Percentiles rank a stretch among this genome's conserved stretches.
phyloP scores from a whole-genome alignment of 2,113 vertebrate genomes.

The Fulica atra region DNA sequence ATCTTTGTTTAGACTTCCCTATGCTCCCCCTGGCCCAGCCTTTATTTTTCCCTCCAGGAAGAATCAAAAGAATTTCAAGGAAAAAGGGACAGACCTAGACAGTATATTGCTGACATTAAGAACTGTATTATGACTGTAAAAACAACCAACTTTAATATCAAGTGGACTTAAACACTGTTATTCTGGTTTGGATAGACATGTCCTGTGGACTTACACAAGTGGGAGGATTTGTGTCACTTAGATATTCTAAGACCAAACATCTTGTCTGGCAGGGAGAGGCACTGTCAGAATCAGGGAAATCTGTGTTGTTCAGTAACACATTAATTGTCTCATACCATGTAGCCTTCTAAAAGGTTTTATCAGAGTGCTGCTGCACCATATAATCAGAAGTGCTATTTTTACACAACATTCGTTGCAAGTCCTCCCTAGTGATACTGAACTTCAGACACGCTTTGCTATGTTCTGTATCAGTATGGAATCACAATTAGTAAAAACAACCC shows the following conservation, averaged over 20 bases:
- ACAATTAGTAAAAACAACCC: neutral
- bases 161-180: neutral
- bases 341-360: neutral
- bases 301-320: neutral
- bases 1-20: neutral
- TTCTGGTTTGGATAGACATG: neutral
- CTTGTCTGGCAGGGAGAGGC: neutral
- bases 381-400: neutral
- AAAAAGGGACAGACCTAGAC: neutral
- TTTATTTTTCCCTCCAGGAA: neutral
- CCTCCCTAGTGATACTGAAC: neutral
- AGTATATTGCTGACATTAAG: neutral
- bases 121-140: neutral
- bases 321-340: neutral
- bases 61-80: neutral
- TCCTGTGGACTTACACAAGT: neutral
- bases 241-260: neutral
- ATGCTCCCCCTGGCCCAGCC: rapidly evolving
- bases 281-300: neutral
- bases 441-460: neutral
- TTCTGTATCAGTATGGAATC: neutral
- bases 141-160: neutral
- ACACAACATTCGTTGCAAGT: neutral
- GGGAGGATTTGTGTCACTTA: neutral
- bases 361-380: neutral